phyloP scores from a whole-genome alignment of 1,140 invertebrate species.

The Anastrepha obliqua region DNA sequence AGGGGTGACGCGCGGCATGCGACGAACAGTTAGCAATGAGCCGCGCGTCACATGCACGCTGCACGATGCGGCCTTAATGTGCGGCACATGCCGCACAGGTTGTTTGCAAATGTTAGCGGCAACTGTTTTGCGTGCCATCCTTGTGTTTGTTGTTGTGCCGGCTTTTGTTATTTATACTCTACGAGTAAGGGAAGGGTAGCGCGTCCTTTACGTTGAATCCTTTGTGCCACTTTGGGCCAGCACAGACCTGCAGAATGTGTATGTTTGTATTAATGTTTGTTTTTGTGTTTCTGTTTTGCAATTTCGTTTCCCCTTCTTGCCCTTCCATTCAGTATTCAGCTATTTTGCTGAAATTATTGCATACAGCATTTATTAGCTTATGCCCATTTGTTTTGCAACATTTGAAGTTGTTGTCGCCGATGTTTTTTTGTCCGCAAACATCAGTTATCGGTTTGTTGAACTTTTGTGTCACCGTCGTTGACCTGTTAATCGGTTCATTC shows the following conservation, averaged over 20 bases:
- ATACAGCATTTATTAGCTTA: conserved; percentile 1
- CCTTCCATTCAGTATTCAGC: background rate
- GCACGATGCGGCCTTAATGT: conserved; percentile 63
- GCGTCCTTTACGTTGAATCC: background rate
- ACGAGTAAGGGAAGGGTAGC: background rate
- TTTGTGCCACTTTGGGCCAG: background rate
- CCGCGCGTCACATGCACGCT: conserved; percentile 56
- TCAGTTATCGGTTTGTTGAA: conserved; percentile 52
- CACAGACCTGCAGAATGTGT: background rate
- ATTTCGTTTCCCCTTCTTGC: background rate
- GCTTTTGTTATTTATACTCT: background rate
- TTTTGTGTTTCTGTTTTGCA: background rate
- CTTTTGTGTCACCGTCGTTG: conserved; percentile 48
- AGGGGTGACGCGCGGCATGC: background rate
- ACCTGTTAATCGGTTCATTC: conserved; percentile 49
- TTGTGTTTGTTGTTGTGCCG: background rate
- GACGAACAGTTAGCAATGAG: background rate
- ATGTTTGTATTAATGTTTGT: background rate
- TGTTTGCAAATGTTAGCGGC: conserved; percentile 23
- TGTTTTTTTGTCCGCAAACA: background rate
- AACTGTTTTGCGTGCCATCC: conserved; percentile 3
- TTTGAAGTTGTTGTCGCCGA: conserved; percentile 44
- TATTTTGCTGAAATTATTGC: conserved; percentile 14
- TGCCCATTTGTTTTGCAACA: conserved; percentile 27
- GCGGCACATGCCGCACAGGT: conserved; percentile 68